Conservation (phyloP, 2,797 vertebrate species). For the Clamator glandarius region DNA sequence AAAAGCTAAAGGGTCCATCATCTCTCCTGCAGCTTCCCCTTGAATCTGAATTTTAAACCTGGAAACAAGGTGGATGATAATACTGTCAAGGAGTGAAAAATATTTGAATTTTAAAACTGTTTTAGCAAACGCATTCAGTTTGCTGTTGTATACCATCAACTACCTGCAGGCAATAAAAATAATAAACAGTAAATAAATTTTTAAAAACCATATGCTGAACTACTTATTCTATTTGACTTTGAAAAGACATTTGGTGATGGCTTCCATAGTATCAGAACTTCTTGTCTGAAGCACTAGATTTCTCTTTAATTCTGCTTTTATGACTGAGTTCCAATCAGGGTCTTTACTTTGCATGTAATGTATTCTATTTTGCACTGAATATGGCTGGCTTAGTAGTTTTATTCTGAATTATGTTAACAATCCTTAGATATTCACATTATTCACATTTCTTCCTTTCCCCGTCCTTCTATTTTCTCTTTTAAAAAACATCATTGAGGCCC, state of each 20-base stretch:
- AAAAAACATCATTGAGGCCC: not conserved
- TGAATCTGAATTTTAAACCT: not conserved
- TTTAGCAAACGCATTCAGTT: not conserved
- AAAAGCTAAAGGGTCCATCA: not conserved
- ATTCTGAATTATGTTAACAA: not conserved
- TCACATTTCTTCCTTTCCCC: not conserved
- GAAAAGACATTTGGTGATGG: not conserved
- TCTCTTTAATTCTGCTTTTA: not conserved
- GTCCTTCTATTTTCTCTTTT: not conserved
- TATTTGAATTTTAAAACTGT: not conserved
- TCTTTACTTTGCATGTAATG: not conserved
- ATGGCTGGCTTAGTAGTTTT: fast-evolving
- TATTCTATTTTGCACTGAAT: not conserved
- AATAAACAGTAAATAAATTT: not conserved
- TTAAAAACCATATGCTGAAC: not conserved
- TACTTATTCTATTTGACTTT: not conserved
- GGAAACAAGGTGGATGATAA: not conserved
- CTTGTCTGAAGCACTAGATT: not conserved
- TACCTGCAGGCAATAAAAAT: not conserved
- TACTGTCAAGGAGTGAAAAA: not conserved
- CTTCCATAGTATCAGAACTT: not conserved
- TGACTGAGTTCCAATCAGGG: not conserved
- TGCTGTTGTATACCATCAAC: not conserved
- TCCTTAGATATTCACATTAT: not conserved
- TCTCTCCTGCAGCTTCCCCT: not conserved